Evolutionary conservation across 2,113 vertebrate genomes (phyloP).

Genomic region (Gallinago media): DNA sequence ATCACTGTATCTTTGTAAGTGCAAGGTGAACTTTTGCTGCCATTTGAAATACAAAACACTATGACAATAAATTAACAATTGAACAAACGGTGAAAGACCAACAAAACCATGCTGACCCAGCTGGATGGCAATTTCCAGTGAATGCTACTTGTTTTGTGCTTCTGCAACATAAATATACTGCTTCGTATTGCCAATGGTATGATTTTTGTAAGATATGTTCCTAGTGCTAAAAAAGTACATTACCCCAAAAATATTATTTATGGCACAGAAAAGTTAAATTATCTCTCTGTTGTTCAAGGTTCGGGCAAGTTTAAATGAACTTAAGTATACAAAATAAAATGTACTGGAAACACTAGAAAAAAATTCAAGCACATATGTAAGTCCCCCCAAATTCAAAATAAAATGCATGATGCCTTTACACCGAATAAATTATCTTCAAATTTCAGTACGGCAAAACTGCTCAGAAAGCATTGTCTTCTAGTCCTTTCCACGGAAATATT

Average conservation of each 20-base stretch:
- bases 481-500: conserved; percentile 53
- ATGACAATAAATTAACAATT: conserved; percentile 80
- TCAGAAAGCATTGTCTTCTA: conserved; percentile 36
- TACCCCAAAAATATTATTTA: conserved; percentile 82
- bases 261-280: conserved; percentile 80
- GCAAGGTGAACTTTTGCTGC: conserved; percentile 66
- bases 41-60: conserved; percentile 75
- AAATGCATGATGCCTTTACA: conserved; percentile 66
- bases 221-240: conserved; percentile 81
- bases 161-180: conserved; percentile 75
- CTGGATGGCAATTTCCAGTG: conserved; percentile 66
- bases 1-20: conserved; percentile 73
- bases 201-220: conserved; percentile 60
- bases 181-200: conserved; percentile 63
- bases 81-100: conserved; percentile 67
- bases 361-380: conserved; percentile 68
- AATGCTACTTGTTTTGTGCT: conserved; percentile 74
- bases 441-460: conserved; percentile 62
- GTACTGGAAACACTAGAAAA: conserved; percentile 78
- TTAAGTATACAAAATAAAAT: conserved; percentile 80
- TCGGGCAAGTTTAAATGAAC: conserved; percentile 75
- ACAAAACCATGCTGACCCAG: conserved; percentile 66
- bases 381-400: conserved; percentile 65
- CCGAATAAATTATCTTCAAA: conserved; percentile 62
- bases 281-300: conserved; percentile 73